Base-by-base conservation (phyloP, 1,140 invertebrate genomes). In the Alviniconcha marisindica region DNA sequence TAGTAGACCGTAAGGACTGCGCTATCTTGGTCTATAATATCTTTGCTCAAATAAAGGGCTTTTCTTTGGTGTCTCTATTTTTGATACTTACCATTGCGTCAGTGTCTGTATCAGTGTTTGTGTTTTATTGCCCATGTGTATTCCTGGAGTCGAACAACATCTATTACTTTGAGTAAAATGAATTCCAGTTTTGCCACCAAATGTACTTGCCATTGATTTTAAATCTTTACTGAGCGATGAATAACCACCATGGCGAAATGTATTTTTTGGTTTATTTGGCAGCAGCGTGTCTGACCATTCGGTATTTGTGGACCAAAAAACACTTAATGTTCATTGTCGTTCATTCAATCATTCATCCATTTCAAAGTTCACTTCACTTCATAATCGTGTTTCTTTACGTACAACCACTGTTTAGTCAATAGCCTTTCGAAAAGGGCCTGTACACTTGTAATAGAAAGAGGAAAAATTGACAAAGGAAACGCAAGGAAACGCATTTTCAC, bases 221-320 rank as follows among this genome's bases (percentile, higher is more conserved):
- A 33, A 71, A 31, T 7, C 5, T 38, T 40, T 38, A 15, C 18
- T 36, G 33, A 40, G 33, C 15, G 31, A 71, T 18, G 36, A 71
- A 71, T 36, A 71, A 14, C 69, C 38, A 33, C 33, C 36, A 36
- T 71, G 69, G 69, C 38, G 36, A 40, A 40, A 7, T 71, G 36
- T 71, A 42, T 71, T 71, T 48, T n/a, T 71, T 71, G 69, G 36
- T 71, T 71, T 71, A 31, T 71, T 71, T 40, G 69, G 69, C 69
- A 40, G 69, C 69, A 71, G 69, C 36, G 36, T 71, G 69, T 71
- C 73, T 54, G 73, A 76, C 73, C 73, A 76, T 76, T 48, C 73
- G 73, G 73, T 76, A 76, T 51, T 76, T 54, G 73, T 76, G 73
- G 73, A 76, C 73, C 73, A 76, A 76, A 51, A 51, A n/a, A n/a